phyloP scores from a whole-genome alignment of 2,113 vertebrate genomes.

The Menidia beryllina region DNA sequence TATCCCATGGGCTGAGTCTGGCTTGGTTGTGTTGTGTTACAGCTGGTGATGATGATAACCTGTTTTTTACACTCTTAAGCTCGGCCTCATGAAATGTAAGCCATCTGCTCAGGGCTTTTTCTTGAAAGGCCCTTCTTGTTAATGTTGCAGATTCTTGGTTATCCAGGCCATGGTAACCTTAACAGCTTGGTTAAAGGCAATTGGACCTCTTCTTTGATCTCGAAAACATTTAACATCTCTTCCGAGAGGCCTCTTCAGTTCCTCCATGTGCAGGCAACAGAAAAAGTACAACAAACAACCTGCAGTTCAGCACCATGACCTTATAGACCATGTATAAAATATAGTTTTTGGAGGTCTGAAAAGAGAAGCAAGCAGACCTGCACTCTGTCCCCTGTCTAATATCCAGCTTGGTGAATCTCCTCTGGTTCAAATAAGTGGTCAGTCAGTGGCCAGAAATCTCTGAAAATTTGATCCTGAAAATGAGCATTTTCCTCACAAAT shows the following conservation, averaged over 20 bases:
- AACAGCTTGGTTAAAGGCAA: no score
- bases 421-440: neutral
- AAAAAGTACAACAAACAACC: neutral
- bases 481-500: neutral
- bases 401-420: neutral
- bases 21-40: neutral
- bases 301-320: neutral
- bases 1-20: neutral
- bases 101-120: neutral
- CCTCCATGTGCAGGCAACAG: neutral
- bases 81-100: neutral
- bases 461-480: neutral
- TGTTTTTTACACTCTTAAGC: neutral
- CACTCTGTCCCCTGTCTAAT: neutral
- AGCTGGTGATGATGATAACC: neutral
- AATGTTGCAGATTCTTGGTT: no score
- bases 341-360: neutral
- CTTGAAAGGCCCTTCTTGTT: neutral
- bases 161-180: no score
- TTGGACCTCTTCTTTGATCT: no score
- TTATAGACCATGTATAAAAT: neutral
- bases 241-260: no score
- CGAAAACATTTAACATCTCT: no score
- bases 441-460: neutral
- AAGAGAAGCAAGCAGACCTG: neutral